Conservation (phyloP, 2,113 vertebrate genomes). For the Corythornis madagascariensis region DNA sequence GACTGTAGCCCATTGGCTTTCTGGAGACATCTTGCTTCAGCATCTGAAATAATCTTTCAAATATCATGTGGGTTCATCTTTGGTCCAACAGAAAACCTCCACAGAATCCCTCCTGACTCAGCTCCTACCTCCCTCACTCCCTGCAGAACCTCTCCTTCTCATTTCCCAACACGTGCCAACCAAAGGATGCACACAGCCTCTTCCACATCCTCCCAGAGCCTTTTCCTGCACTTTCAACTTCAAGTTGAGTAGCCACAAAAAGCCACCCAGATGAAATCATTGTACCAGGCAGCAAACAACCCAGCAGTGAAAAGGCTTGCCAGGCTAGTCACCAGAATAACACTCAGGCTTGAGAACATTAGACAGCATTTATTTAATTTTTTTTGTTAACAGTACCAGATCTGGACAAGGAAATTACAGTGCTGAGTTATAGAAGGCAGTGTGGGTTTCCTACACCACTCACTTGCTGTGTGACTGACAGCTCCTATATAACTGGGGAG, state of each 20-base stretch:
- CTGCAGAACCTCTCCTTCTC: not conserved
- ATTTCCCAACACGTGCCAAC: not conserved
- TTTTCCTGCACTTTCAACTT: not conserved
- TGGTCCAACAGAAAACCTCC: not conserved
- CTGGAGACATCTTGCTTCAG: not conserved
- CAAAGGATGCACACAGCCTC: not conserved
- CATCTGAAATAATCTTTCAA: not conserved
- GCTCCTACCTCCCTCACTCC: not conserved
- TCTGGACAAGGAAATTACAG: conserved; percentile 34
- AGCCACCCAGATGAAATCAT: not conserved
- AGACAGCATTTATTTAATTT: not conserved
- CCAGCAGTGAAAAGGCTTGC: not conserved
- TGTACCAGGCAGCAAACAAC: not conserved
- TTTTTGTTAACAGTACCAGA: not conserved
- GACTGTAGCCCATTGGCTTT: not conserved
- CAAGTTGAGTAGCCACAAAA: not conserved
- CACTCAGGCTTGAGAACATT: not conserved
- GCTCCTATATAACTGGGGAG: not conserved
- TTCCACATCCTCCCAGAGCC: not conserved
- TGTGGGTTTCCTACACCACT: not conserved
- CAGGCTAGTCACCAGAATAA: not conserved
- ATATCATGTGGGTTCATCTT: not conserved
- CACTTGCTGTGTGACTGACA: not conserved
- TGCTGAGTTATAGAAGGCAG: not conserved
- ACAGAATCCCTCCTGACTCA: not conserved